Evolutionary conservation across 92 coral and sea anemone species (phyloP).

Genomic region (Actinostola sp.): DNA sequence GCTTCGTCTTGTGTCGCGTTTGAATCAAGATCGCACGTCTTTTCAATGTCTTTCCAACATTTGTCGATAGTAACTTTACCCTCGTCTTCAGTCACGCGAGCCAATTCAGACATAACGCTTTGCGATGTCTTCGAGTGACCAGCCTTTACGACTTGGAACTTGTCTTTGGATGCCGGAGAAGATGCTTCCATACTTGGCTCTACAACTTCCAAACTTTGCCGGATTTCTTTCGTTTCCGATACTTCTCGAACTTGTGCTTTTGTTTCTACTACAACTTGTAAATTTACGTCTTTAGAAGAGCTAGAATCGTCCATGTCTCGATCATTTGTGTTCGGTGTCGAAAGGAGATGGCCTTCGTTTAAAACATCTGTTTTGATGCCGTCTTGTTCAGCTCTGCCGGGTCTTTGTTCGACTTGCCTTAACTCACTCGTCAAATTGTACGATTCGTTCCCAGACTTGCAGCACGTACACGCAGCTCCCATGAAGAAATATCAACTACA

Average conservation of each 20-base stretch:
- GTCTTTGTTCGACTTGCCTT: background rate
- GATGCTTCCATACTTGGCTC: too few relatives aligned
- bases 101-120: slow-evolving; percentile 3
- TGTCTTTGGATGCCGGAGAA: background rate
- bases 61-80: slow-evolving; percentile 40
- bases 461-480: slow-evolving; percentile 48
- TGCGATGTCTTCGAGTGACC: slow-evolving; percentile 39
- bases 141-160: slow-evolving; percentile 21
- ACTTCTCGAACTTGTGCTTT: background rate
- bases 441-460: slow-evolving; percentile 16
- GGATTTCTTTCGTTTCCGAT: background rate
- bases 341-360: too few relatives aligned
- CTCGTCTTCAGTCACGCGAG: slow-evolving; percentile 56
- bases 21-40: slow-evolving; percentile 19
- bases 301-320: slow-evolving; percentile 11
- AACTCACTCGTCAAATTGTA: slow-evolving; percentile 22
- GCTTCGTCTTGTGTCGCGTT: background rate
- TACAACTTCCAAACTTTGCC: too few relatives aligned
- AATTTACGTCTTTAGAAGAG: slow-evolving; percentile 24
- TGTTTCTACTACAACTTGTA: slow-evolving; percentile 5
- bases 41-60: slow-evolving; percentile 70
- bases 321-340: background rate
- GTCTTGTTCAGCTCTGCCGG: background rate
- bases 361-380: background rate
- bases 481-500: slow-evolving; percentile 14